Base-by-base conservation (phyloP, 2,797 vertebrate genomes). In the Labeo calbasu region DNA sequence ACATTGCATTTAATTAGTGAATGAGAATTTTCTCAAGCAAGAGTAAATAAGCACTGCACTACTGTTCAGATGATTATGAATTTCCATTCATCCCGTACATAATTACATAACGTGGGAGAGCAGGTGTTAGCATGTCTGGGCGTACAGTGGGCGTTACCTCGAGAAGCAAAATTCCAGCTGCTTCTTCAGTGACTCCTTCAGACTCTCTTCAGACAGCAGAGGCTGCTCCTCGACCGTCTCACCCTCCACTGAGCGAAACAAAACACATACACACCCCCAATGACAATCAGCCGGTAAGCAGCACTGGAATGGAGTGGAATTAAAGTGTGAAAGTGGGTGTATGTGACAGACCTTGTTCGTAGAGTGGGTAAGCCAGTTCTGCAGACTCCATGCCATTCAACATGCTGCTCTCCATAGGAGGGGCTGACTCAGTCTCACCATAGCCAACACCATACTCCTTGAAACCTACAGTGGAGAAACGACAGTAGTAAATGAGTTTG, bases 161-260 rank as follows among this genome's bases (percentile, higher is more conserved):
- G 98, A 99, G 85, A 99, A 99, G 93, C 97, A 99, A 92, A 98
- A 99, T 88, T 99, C 98, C 55, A 99, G 93, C 82, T 98, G 97
- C 89, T 98, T 99, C 87, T 96, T 99, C 87, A 99, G 92, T 89
- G 96, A 98, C 86, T 99, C 97, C 87, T 96, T 96, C 1, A 99
- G 90, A 89, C 95, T 97, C 93, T 99, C 97, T 25, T 95, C 92
- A 86, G 97, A 96, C 88, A 98, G 89, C 0, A 91, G 72, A 40
- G 66, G 92, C 78, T 88, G 92, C 82, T 95, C 94, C 77, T 93
- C 94, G 0, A 92, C n/a, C 61, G 91, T 90, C 91, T 92, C 96
- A 84, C 94, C 92, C 77, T 97, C 97, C 90, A 91, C 95, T 95
- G 63, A 25, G 55, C 0, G 4, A 61, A 79, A 81, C 3, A 53